phyloP scores from a whole-genome alignment of 2,797 vertebrate species.

The Gallinago solitaria region DNA sequence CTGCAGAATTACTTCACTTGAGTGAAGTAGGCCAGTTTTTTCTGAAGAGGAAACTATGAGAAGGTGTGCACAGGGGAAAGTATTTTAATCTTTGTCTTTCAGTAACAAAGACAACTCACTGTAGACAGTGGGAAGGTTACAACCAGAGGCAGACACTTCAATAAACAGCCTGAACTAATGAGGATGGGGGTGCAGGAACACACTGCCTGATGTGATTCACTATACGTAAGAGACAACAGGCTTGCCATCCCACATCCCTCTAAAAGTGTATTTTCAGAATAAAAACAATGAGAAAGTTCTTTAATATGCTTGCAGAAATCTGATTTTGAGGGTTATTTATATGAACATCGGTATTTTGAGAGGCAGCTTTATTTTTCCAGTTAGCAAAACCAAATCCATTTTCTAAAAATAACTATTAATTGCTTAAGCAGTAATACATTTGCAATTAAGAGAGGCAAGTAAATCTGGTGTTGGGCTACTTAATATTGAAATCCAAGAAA shows the following conservation, averaged over 20 bases:
- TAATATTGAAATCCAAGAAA: background rate
- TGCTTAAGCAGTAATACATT: background rate
- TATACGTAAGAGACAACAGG: rapidly evolving
- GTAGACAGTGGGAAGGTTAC: background rate
- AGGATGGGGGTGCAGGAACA: background rate
- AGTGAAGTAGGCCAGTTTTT: rapidly evolving
- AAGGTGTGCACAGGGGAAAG: background rate
- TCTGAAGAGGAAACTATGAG: background rate
- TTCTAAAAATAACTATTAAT: background rate
- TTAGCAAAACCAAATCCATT: background rate
- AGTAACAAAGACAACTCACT: background rate
- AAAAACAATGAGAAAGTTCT: background rate
- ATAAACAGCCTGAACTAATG: background rate
- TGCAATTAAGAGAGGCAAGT: background rate
- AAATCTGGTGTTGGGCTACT: background rate
- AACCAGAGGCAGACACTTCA: background rate
- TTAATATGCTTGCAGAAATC: background rate
- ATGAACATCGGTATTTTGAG: background rate
- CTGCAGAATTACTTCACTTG: background rate
- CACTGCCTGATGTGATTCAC: background rate
- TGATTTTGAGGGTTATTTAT: background rate
- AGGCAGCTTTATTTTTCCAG: background rate
- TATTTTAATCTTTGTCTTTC: background rate
- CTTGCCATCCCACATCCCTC: background rate
- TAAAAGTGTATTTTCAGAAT: background rate